Percentiles rank a stretch among this genome's conserved stretches.
Conservation (phyloP, 1,140 invertebrate genomes). For the Drosophila nigromelanica region DNA sequence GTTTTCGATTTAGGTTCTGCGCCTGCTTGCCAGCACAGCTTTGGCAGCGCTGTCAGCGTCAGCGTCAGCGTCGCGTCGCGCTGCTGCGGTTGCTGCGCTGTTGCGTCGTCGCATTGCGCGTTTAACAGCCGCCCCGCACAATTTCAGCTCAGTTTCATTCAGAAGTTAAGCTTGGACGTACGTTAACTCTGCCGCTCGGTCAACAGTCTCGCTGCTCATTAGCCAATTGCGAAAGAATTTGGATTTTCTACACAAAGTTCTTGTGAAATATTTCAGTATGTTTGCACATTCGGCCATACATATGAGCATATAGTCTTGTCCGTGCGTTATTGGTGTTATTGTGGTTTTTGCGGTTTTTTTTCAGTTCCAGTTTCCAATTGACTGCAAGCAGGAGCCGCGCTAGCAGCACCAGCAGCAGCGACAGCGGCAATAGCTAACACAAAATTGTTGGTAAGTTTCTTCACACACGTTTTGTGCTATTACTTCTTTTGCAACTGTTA, state of each 20-base stretch:
- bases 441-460: constrained; percentile 70
- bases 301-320: constrained; percentile 33
- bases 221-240: constrained; percentile 61
- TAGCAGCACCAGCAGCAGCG: not conserved
- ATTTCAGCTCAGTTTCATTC: constrained; percentile 73
- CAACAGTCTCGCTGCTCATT: constrained; percentile 44
- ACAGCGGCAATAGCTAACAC: constrained; percentile 7
- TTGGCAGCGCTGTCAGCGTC: constrained; percentile 17
- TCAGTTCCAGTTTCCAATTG: constrained; percentile 67
- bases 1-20: constrained; percentile 50
- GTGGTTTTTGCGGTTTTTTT: constrained; percentile 71
- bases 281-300: constrained; percentile 23
- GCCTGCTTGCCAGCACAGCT: constrained; percentile 43
- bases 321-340: constrained; percentile 71
- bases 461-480: constrained; percentile 65
- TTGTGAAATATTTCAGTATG: constrained; percentile 71
- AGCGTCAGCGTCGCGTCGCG: constrained; percentile 21
- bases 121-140: constrained; percentile 62
- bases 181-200: constrained; percentile 21
- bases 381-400: constrained; percentile 63
- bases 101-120: constrained; percentile 58
- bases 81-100: constrained; percentile 11
- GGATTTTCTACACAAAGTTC: constrained; percentile 67
- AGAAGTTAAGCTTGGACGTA: constrained; percentile 65
- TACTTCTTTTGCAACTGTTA: constrained; percentile 67